These are phyloP conservation scores for Betta splendens DNA, from an alignment of 2,797 vertebrate species.

Conservation along the genomic window DNA sequence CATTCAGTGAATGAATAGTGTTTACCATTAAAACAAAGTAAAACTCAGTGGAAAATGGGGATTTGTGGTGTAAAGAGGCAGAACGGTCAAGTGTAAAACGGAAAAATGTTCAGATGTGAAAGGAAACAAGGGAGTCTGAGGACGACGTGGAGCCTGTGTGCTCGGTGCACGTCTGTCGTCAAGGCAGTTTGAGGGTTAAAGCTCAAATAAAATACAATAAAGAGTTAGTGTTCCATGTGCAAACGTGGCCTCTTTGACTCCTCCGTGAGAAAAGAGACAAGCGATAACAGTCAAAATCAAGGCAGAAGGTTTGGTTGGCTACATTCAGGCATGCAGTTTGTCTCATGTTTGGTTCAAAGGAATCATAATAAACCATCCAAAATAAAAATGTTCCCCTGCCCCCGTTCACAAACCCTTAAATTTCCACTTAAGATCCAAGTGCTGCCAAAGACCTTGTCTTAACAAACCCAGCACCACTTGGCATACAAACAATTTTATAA, in stretches of 20 bases:
- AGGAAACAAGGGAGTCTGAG: constrained; percentile 15
- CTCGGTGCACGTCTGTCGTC: constrained; percentile 58
- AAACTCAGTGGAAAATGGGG: constrained; percentile 8
- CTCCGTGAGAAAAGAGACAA: constrained; percentile 32
- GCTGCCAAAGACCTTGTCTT: constrained; percentile 38
- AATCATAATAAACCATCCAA: constrained; percentile 58
- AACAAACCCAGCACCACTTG: constrained; percentile 58
- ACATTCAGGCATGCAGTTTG: constrained; percentile 77
- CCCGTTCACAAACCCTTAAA: constrained; percentile 47
- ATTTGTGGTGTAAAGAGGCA: constrained; percentile 24
- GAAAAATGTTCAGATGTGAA: constrained; percentile 2
- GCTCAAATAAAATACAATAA: constrained; percentile 49
- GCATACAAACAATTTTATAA: constrained; percentile 79
- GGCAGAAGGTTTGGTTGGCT: constrained; percentile 53
- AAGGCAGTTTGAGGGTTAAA: constrained; percentile 22
- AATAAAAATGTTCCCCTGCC: constrained; percentile 44
- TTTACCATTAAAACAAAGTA: constrained; percentile 51
- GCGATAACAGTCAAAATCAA: constrained; percentile 50
- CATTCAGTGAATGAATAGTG: constrained; percentile 47
- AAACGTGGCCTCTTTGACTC: constrained; percentile 48
- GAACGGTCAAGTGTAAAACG: constrained; percentile 25
- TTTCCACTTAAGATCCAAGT: constrained; percentile 42
- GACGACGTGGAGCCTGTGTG: constrained; percentile 15
- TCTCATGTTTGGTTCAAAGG: constrained; percentile 51
- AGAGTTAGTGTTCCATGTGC: constrained; percentile 47